phyloP scores from a whole-genome alignment of 2,113 vertebrate species.

The Paedocypris sp. region DNA sequence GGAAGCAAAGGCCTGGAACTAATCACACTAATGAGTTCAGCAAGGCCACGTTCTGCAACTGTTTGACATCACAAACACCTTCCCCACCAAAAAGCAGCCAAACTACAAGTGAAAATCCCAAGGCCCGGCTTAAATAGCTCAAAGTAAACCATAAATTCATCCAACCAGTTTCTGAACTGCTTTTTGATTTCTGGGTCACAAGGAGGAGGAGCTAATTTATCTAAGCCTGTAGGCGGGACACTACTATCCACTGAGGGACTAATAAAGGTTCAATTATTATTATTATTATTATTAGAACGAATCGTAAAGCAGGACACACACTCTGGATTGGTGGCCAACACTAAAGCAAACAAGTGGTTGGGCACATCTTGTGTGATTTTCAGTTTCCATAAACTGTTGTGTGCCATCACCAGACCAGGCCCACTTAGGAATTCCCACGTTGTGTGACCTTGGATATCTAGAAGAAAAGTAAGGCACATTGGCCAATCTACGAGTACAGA shows the following conservation, averaged over 20 bases:
- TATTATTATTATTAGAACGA: too few relatives aligned
- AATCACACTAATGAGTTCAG: conserved; percentile 62
- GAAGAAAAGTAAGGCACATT: background rate
- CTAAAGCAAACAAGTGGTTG: conserved; percentile 5
- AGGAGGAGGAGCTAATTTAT: too few relatives aligned
- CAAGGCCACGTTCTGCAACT: conserved; percentile 35
- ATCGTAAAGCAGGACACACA: too few relatives aligned
- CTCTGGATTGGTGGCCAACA: too few relatives aligned
- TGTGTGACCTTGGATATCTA: background rate
- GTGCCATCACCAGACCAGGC: too few relatives aligned
- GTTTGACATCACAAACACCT: conserved; percentile 35
- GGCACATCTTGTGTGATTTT: background rate
- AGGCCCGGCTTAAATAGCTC: background rate
- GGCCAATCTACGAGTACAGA: background rate
- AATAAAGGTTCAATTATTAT: too few relatives aligned
- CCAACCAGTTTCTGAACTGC: too few relatives aligned
- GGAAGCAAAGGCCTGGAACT: conserved; percentile 57
- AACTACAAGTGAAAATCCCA: background rate
- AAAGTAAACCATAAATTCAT: too few relatives aligned
- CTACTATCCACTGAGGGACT: too few relatives aligned
- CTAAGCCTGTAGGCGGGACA: too few relatives aligned
- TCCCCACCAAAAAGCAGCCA: background rate
- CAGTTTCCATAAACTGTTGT: background rate
- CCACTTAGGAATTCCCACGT: too few relatives aligned
- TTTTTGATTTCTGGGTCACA: too few relatives aligned